These are phyloP conservation scores for Strigamia crassipes DNA, from an alignment of 2,888 invertebrate species.

Conservation along the genomic window DNA sequence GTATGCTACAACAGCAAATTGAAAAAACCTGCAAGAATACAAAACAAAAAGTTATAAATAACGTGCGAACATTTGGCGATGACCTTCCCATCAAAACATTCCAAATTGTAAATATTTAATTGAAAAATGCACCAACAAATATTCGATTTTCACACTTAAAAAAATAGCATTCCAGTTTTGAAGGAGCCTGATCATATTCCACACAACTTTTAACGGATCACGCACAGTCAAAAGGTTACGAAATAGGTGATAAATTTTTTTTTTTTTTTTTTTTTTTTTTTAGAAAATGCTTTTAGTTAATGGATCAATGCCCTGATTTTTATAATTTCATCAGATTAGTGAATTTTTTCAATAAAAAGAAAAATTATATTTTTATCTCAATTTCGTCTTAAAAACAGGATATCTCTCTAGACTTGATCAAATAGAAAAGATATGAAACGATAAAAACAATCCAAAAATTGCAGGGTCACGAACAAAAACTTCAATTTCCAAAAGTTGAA, in stretches of 20 bases:
- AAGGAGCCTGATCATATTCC: conserved; percentile 1
- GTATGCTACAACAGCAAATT: conserved; percentile 38
- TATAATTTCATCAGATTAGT: too few species aligned
- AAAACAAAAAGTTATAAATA: conserved; percentile 2
- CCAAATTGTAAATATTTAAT: background rate
- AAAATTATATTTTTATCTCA: background rate
- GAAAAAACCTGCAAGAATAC: conserved; percentile 5
- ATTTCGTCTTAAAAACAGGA: background rate
- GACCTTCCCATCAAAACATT: background rate
- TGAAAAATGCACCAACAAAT: background rate
- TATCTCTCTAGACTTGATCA: background rate
- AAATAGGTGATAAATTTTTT: background rate
- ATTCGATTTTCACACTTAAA: background rate
- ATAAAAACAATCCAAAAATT: background rate
- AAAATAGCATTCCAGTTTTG: background rate
- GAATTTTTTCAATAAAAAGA: background rate
- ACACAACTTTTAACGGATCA: background rate
- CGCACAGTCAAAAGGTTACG: conserved; percentile 28
- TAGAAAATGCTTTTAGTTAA: background rate
- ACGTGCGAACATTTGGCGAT: background rate
- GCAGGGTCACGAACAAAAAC: background rate
- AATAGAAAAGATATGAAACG: background rate
- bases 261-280: too few species aligned
- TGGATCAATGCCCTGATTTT: conserved; percentile 21
- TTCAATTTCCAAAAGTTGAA: background rate